Evolutionary conservation across 1,140 invertebrate species (phyloP).

Genomic region (Drosophila sulfurigaster): DNA sequence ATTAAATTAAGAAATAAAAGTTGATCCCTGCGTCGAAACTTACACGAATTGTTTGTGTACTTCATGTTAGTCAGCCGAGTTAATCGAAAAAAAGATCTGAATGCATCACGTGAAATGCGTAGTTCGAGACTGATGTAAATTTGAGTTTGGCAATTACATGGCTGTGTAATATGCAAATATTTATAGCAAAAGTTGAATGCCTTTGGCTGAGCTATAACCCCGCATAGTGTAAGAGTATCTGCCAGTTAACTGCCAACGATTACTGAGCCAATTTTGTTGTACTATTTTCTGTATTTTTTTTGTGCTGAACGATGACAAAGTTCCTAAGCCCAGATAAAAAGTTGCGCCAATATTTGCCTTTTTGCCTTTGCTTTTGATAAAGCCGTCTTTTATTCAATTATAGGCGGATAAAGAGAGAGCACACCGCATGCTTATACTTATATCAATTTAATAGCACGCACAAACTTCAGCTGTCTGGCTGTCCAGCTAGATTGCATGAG

Average conservation of each 20-base stretch:
- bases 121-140: neutral
- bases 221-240: constrained; percentile 8
- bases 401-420: constrained; percentile 66
- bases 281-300: neutral
- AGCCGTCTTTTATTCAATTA: constrained; percentile 77
- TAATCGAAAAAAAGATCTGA: neutral
- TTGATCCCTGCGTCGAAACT: neutral
- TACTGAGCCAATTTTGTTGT: neutral
- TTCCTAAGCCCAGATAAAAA: constrained; percentile 71
- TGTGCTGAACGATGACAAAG: constrained; percentile 46
- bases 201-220: neutral
- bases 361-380: constrained; percentile 52
- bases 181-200: neutral
- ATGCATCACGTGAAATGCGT: constrained; percentile 3
- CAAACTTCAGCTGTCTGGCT: constrained; percentile 32
- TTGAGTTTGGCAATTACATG: neutral
- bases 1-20: constrained; percentile 15
- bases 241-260: neutral
- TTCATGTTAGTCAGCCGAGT: neutral
- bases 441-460: constrained; percentile 30
- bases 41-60: neutral
- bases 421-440: constrained; percentile 41
- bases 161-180: constrained; percentile 3
- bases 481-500: neutral
- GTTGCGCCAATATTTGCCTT: constrained; percentile 70